Evolutionary conservation across 2,797 vertebrate genomes (phyloP).

Genomic region (Sciaenops ocellatus): DNA sequence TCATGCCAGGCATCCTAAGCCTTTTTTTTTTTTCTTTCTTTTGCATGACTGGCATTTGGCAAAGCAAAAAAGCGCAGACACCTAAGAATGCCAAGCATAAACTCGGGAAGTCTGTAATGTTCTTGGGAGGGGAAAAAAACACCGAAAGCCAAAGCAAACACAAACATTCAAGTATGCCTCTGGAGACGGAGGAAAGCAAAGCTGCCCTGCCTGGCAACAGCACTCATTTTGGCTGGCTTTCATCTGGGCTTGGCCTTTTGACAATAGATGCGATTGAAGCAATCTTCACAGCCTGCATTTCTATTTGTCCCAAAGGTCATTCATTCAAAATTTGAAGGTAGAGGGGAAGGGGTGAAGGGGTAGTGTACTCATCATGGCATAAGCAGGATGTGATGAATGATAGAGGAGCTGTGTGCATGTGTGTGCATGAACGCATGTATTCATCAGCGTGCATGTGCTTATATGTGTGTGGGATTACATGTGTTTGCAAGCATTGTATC

Average conservation of each 20-base stretch:
- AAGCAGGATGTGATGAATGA: slow-evolving; percentile 50
- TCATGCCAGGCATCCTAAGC: slow-evolving; percentile 50
- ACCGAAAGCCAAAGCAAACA: slow-evolving; percentile 58
- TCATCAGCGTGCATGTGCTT: slow-evolving; percentile 28
- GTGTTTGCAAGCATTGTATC: slow-evolving; percentile 40
- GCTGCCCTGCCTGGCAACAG: slow-evolving; percentile 69
- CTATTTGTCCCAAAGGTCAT: slow-evolving; percentile 76
- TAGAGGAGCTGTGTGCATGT: slow-evolving; percentile 4
- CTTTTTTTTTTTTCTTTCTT: background rate
- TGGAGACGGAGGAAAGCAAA: slow-evolving; percentile 62
- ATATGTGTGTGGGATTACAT: slow-evolving; percentile 30
- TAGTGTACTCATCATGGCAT: slow-evolving; percentile 26
- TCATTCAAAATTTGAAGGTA: slow-evolving; percentile 58
- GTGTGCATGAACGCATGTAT: slow-evolving; percentile 15
- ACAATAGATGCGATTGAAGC: slow-evolving; percentile 72
- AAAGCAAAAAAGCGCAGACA: slow-evolving; percentile 51
- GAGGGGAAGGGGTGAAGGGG: slow-evolving; percentile 22
- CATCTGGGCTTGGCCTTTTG: slow-evolving; percentile 72
- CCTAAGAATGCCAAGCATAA: slow-evolving; percentile 54
- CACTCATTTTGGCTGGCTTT: slow-evolving; percentile 69
- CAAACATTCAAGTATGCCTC: slow-evolving; percentile 61
- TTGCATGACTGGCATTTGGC: slow-evolving; percentile 59
- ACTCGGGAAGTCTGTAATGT: slow-evolving; percentile 41
- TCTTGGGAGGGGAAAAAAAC: slow-evolving; percentile 21
- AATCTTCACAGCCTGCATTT: slow-evolving; percentile 70